Evolutionary conservation across 2,888 invertebrate genomes (phyloP), one percentile per base, ranked within the genome.

Genomic region (Noctuana brunneofusca): DNA sequence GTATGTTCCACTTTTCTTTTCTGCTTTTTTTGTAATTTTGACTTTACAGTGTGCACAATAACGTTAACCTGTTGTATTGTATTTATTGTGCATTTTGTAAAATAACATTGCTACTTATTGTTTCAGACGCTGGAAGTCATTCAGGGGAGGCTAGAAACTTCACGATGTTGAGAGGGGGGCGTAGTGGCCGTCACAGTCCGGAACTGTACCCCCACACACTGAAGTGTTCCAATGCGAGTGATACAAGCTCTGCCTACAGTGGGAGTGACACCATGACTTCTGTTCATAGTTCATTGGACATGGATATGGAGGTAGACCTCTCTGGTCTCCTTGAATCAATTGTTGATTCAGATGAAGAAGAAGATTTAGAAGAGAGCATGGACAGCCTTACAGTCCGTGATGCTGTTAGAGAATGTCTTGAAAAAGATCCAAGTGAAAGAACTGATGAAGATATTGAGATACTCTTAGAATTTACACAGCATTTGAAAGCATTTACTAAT

Each of bases 211-310:
- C 96, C 86, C 97, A 97, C 91, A 97, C 97, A 66, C 95, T 96
- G 74, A 95, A 92, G 90, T 92, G 92, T 79, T 92, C 92, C 72
- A 92, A 95, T 84, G 97, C 97, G 54, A 97, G 97, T 80, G 98
- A 98, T 86, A 98, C 98, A 22, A 98, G 97, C 83, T 98, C 98
- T 70, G 98, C 98, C 63, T 98, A 98, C 89, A 97, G 97, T 78
- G 98, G 98, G 68, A 97, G 97, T 71, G 98, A 98, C 92, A 97
- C 97, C 69, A 97, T 98, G 97, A 97, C 97, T 74, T 97, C 97
- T 64, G 96, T 96, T 64, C 97, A 97, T 83, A 96, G 96, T 78
- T 96, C 96, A 68, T 85, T 95, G 65, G 95, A 96, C 77, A 93
- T 94, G 83, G 95, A 95, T 69, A 93, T 93, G 76, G 97, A 97